phyloP scores from a whole-genome alignment of 2,113 vertebrate species.

The Mandrillus leucophaeus region DNA sequence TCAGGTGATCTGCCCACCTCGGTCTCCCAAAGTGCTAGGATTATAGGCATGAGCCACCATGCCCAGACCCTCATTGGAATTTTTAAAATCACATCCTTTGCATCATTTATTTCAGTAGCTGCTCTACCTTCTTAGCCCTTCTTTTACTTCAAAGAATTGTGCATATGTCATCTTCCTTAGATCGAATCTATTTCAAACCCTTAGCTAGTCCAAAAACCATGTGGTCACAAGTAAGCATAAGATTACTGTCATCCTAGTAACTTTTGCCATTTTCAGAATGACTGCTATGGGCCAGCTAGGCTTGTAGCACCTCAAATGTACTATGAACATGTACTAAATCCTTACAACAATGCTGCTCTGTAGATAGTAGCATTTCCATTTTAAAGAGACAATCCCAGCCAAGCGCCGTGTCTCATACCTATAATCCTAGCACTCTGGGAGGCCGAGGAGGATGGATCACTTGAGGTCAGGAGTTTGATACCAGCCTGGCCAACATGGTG shows the following conservation, averaged over 20 bases:
- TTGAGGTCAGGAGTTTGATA: too few relatives aligned
- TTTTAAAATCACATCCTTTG: neutral
- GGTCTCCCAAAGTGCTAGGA: neutral
- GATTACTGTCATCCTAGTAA: neutral
- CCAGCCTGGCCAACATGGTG: too few relatives aligned
- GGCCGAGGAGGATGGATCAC: too few relatives aligned
- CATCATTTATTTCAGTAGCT: neutral
- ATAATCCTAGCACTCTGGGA: too few relatives aligned
- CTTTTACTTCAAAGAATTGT: neutral
- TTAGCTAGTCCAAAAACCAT: neutral
- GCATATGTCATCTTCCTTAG: neutral
- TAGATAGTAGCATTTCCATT: neutral
- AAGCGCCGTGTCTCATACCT: too few relatives aligned
- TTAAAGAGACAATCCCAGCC: neutral
- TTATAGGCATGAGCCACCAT: neutral
- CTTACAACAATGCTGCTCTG: neutral
- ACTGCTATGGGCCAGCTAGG: neutral
- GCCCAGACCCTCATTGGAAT: neutral
- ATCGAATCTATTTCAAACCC: neutral
- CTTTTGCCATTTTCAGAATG: neutral
- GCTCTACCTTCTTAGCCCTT: neutral
- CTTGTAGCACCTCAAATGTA: neutral
- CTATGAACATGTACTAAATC: neutral
- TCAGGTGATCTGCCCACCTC: neutral
- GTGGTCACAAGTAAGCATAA: neutral